Evolutionary conservation across 2,113 vertebrate species (phyloP).

Genomic region (Zosterops pallidus): DNA sequence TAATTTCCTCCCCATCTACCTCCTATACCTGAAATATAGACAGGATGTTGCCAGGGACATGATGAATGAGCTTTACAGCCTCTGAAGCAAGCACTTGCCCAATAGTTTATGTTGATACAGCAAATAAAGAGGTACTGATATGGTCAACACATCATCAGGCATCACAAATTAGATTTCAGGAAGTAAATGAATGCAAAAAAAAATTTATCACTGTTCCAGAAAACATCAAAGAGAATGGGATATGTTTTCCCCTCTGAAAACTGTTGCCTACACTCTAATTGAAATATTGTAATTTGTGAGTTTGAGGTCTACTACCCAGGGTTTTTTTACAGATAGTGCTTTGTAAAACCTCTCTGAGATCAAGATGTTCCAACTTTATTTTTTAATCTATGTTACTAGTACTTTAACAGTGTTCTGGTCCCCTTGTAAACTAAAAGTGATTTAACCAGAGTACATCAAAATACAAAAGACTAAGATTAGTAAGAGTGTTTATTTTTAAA

Average conservation of each 20-base stretch:
- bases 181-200: not conserved
- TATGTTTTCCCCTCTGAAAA: not conserved
- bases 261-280: not conserved
- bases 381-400: not conserved
- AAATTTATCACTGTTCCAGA: not conserved
- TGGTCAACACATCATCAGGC: not conserved
- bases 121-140: not conserved
- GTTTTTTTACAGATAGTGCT: not conserved
- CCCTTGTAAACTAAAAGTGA: not conserved
- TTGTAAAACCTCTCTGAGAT: not conserved
- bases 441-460: not conserved
- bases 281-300: not conserved
- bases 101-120: not conserved
- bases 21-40: not conserved
- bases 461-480: not conserved
- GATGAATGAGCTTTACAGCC: not conserved
- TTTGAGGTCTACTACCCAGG: not conserved
- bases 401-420: accelerated
- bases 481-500: not conserved
- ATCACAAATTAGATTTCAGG: not conserved
- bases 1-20: not conserved
- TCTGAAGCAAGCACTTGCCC: not conserved
- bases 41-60: not conserved
- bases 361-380: not conserved
- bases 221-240: not conserved